A percentile compares a stretch with the other conserved stretches of the same genome.
Evolutionary conservation across 2,113 vertebrate genomes (phyloP).

Genomic region (Butorides virescens): DNA sequence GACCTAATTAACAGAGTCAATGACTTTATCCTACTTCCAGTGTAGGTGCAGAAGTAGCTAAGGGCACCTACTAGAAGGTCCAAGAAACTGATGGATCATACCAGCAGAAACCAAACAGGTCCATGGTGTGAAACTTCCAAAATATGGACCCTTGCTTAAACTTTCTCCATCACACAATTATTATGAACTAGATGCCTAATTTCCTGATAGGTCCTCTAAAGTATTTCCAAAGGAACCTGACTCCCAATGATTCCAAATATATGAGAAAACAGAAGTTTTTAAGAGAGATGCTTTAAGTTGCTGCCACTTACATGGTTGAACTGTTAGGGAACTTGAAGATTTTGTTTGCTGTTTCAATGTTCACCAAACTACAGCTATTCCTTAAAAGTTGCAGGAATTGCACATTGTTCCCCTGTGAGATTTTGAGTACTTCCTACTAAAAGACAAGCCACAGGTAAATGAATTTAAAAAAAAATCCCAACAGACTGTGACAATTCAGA

Average conservation of each 20-base stretch:
- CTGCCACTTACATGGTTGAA: neutral
- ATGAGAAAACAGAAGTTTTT: conserved; percentile 1
- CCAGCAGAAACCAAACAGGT: neutral
- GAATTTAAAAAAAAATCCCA: neutral
- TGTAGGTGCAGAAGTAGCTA: neutral
- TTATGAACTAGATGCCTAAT: neutral
- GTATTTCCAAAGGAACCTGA: neutral
- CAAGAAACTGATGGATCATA: neutral
- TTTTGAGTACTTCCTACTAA: neutral
- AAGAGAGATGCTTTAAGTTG: neutral
- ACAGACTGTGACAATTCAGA: neutral
- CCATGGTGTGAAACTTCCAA: neutral
- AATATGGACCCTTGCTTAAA: neutral
- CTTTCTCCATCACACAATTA: neutral
- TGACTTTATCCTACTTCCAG: neutral
- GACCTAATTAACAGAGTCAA: neutral
- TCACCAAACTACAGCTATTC: neutral
- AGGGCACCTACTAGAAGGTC: neutral
- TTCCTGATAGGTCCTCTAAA: neutral
- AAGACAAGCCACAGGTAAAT: neutral
- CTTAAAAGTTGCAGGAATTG: conserved; percentile 7
- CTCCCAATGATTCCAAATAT: neutral
- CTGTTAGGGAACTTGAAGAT: neutral
- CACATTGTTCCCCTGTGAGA: neutral
- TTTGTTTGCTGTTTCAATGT: neutral